phyloP scores from a whole-genome alignment of 2,888 invertebrate species.

The Acanthosepion lycidas region DNA sequence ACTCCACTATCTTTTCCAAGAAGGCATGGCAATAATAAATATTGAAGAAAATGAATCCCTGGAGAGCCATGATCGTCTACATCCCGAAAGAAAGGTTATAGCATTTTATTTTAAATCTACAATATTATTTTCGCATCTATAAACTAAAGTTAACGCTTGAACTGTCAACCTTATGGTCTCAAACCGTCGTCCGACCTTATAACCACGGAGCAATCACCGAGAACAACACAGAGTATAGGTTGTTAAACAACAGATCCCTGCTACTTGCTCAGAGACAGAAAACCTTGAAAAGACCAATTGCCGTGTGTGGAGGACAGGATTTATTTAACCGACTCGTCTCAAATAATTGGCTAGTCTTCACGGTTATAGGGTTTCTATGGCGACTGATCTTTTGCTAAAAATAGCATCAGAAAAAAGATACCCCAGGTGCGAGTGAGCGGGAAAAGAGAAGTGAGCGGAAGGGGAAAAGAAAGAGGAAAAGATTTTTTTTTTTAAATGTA shows the following conservation, averaged over 20 bases:
- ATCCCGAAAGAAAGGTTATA: too few species aligned
- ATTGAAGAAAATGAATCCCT: too few species aligned
- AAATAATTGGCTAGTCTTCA: not conserved
- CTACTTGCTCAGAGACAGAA: not conserved
- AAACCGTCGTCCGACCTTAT: too few species aligned
- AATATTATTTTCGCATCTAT: too few species aligned
- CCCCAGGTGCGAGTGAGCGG: not conserved
- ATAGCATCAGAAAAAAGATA: not conserved
- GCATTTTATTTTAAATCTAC: too few species aligned
- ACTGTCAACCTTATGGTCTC: too few species aligned
- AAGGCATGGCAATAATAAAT: too few species aligned
- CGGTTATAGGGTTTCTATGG: not conserved
- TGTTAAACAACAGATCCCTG: not conserved
- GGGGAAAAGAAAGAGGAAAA: not conserved
- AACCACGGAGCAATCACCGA: too few species aligned
- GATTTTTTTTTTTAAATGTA: not conserved
- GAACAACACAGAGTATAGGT: too few species aligned
- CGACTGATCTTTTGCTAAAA: not conserved
- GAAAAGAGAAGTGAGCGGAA: not conserved
- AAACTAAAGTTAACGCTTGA: too few species aligned
- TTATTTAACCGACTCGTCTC: not conserved
- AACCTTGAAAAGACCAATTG: not conserved
- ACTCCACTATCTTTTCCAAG: too few species aligned
- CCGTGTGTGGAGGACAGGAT: not conserved
- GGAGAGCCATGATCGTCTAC: too few species aligned